Percentiles rank a stretch among this genome's conserved stretches.
Conservation (phyloP, 2,113 vertebrate species). For the Isurus oxyrinchus region DNA sequence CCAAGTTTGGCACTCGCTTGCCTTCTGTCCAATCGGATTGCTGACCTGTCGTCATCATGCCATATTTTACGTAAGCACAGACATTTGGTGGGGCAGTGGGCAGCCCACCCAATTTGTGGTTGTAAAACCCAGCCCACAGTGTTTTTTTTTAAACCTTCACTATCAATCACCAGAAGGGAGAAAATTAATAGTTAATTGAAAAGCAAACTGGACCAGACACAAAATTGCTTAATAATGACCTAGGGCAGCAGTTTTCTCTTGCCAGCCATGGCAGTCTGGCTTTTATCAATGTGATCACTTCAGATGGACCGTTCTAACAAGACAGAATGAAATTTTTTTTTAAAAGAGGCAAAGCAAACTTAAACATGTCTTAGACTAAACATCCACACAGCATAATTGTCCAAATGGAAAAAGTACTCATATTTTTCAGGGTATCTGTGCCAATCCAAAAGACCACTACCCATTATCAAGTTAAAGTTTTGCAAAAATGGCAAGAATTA, state of each 20-base stretch:
- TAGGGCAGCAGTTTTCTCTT: not conserved
- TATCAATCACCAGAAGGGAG: not conserved
- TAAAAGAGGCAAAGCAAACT: not conserved
- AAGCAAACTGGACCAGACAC: not conserved
- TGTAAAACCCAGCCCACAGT: not conserved
- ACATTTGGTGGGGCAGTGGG: too few relatives aligned
- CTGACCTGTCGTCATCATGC: too few relatives aligned
- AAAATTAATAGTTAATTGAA: not conserved
- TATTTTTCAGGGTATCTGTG: not conserved
- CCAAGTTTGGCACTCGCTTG: too few relatives aligned
- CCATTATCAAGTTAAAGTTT: not conserved
- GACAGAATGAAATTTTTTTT: not conserved
- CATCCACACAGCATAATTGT: not conserved
- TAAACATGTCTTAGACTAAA: not conserved
- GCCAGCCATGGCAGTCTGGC: not conserved
- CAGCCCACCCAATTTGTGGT: too few relatives aligned
- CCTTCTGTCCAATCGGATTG: too few relatives aligned
- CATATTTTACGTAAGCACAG: too few relatives aligned
- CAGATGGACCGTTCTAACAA: not conserved
- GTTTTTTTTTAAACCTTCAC: not conserved
- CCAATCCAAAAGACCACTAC: not conserved
- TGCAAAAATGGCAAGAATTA: not conserved
- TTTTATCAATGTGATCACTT: not conserved
- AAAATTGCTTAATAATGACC: not conserved
- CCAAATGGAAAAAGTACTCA: not conserved